Evolutionary conservation across 2,888 invertebrate genomes (phyloP).

Genomic region (Mystacides longicornis): DNA sequence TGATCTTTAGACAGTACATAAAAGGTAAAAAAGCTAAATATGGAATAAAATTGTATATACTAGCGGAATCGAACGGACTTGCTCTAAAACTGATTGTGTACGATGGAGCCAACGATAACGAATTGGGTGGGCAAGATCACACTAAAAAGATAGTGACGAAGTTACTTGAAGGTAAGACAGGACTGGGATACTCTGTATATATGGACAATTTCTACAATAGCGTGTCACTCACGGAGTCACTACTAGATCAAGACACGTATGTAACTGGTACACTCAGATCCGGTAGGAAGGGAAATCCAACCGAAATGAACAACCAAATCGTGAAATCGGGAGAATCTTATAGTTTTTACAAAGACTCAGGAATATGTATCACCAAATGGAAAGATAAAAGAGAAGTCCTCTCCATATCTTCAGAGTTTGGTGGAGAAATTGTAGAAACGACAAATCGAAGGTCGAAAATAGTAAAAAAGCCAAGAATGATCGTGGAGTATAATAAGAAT

Average conservation of each 20-base stretch:
- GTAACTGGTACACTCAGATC: constrained; percentile 26
- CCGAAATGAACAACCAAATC: constrained; percentile 13
- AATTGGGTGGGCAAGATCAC: too few relatives aligned
- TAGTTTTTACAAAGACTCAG: constrained; percentile 22
- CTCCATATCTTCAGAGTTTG: constrained; percentile 28
- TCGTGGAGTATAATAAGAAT: constrained; percentile 20
- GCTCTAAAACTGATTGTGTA: too few relatives aligned
- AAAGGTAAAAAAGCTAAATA: too few relatives aligned
- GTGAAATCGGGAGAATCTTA: constrained; percentile 25
- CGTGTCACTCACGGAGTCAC: too few relatives aligned
- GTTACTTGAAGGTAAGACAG: too few relatives aligned
- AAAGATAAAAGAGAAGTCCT: constrained; percentile 28
- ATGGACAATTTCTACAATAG: too few relatives aligned
- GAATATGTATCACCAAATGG: constrained; percentile 26
- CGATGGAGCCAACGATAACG: too few relatives aligned
- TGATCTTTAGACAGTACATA: too few relatives aligned
- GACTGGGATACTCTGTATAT: too few relatives aligned
- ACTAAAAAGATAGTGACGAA: too few relatives aligned
- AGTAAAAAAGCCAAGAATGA: constrained; percentile 14
- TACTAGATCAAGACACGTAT: constrained; percentile 22
- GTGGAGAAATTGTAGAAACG: background rate
- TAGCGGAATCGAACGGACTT: too few relatives aligned
- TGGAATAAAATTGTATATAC: too few relatives aligned
- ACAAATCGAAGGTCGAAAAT: constrained; percentile 23
- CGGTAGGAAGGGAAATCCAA: constrained; percentile 25